phyloP scores from a whole-genome alignment of 2,888 invertebrate species.

The Amphipyra tragopoginis region DNA sequence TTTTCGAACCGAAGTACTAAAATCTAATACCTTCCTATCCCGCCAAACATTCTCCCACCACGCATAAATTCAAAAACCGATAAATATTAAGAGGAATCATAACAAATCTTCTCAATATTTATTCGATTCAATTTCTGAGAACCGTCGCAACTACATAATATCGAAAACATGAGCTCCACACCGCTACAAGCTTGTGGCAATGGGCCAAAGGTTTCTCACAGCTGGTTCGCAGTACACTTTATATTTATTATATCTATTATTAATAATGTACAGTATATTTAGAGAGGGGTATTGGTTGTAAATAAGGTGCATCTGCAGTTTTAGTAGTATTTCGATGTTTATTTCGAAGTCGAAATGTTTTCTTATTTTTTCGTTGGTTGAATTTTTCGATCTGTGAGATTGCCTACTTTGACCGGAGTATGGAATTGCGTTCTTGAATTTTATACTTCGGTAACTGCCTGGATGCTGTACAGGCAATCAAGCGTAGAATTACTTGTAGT shows the following conservation, averaged over 20 bases:
- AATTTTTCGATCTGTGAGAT: conserved; percentile 5
- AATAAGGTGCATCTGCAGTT: conserved; percentile 45
- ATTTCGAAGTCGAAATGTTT: conserved; percentile 5
- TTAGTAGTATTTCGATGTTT: conserved; percentile 9
- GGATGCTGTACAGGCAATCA: no score
- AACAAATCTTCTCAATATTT: conserved; percentile 47
- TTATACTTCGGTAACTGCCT: no score
- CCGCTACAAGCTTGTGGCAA: conserved; percentile 80
- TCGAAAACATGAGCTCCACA: conserved; percentile 68
- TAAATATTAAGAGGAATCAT: conserved; percentile 43
- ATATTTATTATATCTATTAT: conserved; percentile 66
- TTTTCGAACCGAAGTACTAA: no score
- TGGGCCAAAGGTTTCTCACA: conserved; percentile 73
- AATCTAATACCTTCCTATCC: no score
- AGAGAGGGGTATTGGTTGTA: conserved; percentile 41
- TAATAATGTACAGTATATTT: conserved; percentile 66
- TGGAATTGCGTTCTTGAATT: no score
- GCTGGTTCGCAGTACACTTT: conserved; percentile 61
- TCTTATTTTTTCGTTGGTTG: conserved; percentile 1
- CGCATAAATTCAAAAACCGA: conserved; percentile 30
- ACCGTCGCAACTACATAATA: conserved; percentile 53
- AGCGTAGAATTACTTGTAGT: no score
- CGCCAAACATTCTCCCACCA: no score
- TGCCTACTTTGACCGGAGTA: background rate
- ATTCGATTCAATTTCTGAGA: conserved; percentile 59